Conservation (phyloP, 1,140 invertebrate genomes). For the Caenorhabditis tropicalis region DNA sequence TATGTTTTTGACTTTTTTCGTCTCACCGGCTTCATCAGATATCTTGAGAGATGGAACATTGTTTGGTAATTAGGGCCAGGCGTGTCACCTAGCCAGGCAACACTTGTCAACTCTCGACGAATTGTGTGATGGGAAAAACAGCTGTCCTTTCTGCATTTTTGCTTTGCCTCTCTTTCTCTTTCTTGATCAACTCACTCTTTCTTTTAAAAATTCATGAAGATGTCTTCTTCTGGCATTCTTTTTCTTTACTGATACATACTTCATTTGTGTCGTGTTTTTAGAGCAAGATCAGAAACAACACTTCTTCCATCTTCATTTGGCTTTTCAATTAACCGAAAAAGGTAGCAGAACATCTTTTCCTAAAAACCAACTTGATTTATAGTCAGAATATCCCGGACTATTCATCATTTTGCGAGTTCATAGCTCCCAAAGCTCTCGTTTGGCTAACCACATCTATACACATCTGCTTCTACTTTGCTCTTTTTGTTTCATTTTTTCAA, state of each 20-base stretch:
- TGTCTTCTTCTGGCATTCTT: not conserved
- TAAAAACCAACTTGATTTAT: not conserved
- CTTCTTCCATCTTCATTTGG: no score
- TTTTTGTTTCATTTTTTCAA: not conserved
- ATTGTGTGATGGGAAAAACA: constrained; percentile 1
- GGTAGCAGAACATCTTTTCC: no score
- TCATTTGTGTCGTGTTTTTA: not conserved
- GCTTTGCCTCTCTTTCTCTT: not conserved
- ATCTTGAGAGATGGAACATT: constrained; percentile 19
- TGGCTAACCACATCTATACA: not conserved
- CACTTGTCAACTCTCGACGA: not conserved
- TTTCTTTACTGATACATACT: not conserved
- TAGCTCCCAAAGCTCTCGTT: not conserved
- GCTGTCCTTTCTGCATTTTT: not conserved
- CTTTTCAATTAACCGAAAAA: no score
- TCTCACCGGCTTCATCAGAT: no score
- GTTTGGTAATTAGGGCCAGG: constrained; percentile 12
- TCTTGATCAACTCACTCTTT: not conserved
- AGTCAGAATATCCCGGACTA: not conserved
- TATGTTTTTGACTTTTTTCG: not conserved
- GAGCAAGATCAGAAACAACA: no score
- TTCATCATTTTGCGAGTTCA: not conserved
- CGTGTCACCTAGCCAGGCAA: not conserved
- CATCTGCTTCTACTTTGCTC: not conserved
- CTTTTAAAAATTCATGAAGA: constrained; percentile 10